Percentiles rank a stretch among this genome's conserved stretches.
These are phyloP conservation scores for Caradrina kadenii DNA, from an alignment of 2,888 invertebrate species.

Conservation along the genomic window DNA sequence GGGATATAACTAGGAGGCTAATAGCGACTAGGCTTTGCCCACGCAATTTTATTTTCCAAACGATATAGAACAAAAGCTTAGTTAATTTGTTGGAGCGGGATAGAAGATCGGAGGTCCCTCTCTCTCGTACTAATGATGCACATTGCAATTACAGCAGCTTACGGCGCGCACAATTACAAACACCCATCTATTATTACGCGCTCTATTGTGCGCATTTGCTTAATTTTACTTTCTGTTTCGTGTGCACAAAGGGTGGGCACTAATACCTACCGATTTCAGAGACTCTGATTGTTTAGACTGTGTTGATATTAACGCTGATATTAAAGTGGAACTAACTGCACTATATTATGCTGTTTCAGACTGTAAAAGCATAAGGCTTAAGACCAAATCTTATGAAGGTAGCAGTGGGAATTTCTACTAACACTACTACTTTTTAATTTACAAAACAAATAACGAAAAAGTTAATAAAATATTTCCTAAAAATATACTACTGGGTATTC, in stretches of 20 bases:
- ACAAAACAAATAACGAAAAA: neutral
- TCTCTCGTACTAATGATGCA: conserved; percentile 75
- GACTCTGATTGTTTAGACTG: conserved; percentile 46
- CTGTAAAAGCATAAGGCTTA: neutral
- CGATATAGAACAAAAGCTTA: conserved; percentile 57
- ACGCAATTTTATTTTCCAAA: conserved; percentile 49
- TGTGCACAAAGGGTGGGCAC: conserved; percentile 45
- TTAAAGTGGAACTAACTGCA: conserved; percentile 10
- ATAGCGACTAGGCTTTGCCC: conserved; percentile 37
- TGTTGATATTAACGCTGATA: conserved; percentile 32
- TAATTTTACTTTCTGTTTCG: conserved; percentile 65
- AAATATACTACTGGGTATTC: neutral
- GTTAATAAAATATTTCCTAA: neutral
- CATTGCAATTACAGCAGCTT: conserved; percentile 78
- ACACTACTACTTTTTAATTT: too few species aligned
- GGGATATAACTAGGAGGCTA: conserved; percentile 26
- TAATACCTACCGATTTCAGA: conserved; percentile 43
- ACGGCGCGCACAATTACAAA: conserved; percentile 72
- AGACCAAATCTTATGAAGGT: neutral
- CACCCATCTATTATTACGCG: conserved; percentile 76
- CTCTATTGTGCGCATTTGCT: conserved; percentile 68
- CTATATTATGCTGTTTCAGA: neutral
- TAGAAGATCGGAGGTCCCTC: conserved; percentile 41
- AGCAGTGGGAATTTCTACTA: too few species aligned
- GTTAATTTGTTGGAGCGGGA: conserved; percentile 57